Conservation (phyloP, 2,113 vertebrate species). For the Cebus imitator region DNA sequence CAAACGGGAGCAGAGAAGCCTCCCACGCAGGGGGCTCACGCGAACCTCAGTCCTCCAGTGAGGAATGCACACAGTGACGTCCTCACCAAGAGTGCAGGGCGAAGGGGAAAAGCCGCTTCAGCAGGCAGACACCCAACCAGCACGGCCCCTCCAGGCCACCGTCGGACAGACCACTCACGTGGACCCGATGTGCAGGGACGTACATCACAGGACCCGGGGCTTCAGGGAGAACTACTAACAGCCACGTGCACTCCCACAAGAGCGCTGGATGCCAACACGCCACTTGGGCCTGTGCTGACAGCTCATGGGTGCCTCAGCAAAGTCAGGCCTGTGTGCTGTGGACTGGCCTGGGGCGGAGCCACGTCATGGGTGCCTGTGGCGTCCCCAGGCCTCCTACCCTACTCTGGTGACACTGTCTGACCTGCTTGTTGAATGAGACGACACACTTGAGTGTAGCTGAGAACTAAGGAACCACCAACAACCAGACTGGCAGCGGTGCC, state of each 20-base stretch:
- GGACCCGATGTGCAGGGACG: no score
- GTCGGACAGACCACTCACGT: no score
- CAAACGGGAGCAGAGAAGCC: neutral
- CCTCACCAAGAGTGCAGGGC: neutral
- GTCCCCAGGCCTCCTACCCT: neutral
- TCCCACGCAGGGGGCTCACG: no score
- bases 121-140: neutral
- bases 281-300: neutral
- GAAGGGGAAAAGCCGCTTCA: neutral
- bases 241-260: neutral
- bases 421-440: neutral
- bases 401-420: neutral
- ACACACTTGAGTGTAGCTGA: neutral
- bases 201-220: neutral
- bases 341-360: neutral
- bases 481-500: neutral
- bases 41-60: no score
- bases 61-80: neutral
- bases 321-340: no score
- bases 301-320: neutral
- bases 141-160: neutral
- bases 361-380: neutral
- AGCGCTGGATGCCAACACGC: neutral
- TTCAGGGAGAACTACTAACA: neutral
- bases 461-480: neutral